Conservation (phyloP, 2,888 invertebrate species). For the Drosophila seclusa region DNA sequence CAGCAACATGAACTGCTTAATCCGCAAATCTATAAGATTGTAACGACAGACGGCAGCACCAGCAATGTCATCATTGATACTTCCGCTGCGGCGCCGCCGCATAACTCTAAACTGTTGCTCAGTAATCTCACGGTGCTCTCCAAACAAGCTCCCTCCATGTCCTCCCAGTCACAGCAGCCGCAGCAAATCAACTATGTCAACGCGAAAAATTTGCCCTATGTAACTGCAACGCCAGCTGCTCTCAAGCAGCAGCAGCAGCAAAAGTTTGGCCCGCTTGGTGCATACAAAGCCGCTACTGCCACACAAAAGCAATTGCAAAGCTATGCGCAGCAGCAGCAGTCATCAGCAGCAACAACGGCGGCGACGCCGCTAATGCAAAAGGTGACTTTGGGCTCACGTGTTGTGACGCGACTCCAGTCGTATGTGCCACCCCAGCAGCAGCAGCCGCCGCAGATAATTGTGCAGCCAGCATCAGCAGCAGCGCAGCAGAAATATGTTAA, state of each 20-base stretch:
- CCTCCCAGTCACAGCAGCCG: conserved; percentile 62
- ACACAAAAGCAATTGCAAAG: conserved; percentile 47
- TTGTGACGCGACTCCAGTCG: conserved; percentile 82
- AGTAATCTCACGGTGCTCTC: conserved; percentile 84
- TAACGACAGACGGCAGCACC: conserved; percentile 83
- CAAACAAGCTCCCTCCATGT: conserved; percentile 70
- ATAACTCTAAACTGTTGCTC: conserved; percentile 83
- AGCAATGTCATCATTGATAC: conserved; percentile 84
- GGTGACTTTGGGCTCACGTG: conserved; percentile 70
- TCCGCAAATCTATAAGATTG: conserved; percentile 84
- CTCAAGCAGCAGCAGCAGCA: conserved; percentile 62
- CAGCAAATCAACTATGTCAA: conserved; percentile 64
- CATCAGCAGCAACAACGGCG: conserved; percentile 29
- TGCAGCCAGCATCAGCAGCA: conserved; percentile 56
- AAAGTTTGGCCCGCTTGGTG: conserved; percentile 41
- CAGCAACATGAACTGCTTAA: conserved; percentile 82
- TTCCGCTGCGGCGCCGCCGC: conserved; percentile 71
- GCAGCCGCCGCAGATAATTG: conserved; percentile 68
- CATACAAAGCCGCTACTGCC: conserved; percentile 38
- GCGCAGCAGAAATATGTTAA: conserved; percentile 78
- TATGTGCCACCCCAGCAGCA: conserved; percentile 68
- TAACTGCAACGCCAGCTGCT: conserved; percentile 76
- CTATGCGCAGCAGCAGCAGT: conserved; percentile 34
- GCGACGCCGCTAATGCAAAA: conserved; percentile 57
- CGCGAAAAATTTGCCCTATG: conserved; percentile 74